Evolutionary conservation across 2,888 invertebrate genomes (phyloP).

Genomic region (Parasteatoda lunata): DNA sequence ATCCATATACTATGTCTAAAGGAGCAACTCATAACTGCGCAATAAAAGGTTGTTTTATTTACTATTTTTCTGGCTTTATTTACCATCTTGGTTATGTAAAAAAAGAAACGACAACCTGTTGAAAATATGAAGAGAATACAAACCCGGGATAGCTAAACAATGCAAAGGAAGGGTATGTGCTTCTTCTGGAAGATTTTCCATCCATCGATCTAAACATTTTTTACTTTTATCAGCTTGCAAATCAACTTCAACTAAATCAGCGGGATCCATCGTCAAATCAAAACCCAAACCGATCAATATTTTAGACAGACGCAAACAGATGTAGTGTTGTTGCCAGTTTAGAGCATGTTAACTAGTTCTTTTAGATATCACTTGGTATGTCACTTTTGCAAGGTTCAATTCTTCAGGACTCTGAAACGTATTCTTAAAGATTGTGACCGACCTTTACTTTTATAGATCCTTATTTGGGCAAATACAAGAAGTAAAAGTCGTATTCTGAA

Average conservation of each 20-base stretch:
- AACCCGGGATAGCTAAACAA: constrained; percentile 69
- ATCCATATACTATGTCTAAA: too few species aligned
- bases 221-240: constrained; percentile 62
- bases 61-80: neutral
- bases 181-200: constrained; percentile 68
- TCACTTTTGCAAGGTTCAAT: too few species aligned
- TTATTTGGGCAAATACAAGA: too few species aligned
- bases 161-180: constrained; percentile 64
- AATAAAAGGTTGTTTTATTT: constrained; percentile 19
- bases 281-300: constrained; percentile 52
- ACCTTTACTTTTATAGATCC: too few species aligned
- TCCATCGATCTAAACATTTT: constrained; percentile 66
- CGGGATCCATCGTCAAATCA: constrained; percentile 46
- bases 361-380: too few species aligned
- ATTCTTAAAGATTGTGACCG: too few species aligned
- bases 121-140: neutral
- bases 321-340: neutral
- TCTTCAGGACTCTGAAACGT: too few species aligned
- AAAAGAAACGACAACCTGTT: neutral
- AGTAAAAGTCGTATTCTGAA: too few species aligned
- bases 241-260: constrained; percentile 61
- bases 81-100: neutral
- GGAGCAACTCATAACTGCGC: neutral
- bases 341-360: too few species aligned
- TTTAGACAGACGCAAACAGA: neutral